Conservation (phyloP, 2,888 invertebrate species). For the Xestia ashworthii region DNA sequence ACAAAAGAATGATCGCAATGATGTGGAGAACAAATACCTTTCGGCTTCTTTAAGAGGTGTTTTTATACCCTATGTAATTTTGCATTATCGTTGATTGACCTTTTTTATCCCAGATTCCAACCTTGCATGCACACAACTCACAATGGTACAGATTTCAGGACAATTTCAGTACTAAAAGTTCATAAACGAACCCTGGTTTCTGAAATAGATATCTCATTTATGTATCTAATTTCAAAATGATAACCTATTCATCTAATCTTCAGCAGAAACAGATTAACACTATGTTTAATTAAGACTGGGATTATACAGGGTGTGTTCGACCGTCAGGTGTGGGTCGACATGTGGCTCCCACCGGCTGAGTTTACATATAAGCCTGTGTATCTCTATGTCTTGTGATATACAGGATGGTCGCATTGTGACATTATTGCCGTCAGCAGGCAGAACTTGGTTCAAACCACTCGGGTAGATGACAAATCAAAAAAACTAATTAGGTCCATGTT, state of each 20-base stretch:
- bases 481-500: no score
- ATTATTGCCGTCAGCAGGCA: neutral
- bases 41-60: no score
- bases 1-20: no score
- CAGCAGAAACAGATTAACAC: slow-evolving; percentile 61
- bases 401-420: slow-evolving; percentile 56
- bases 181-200: neutral
- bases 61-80: neutral
- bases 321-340: slow-evolving; percentile 79
- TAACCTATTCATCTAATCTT: slow-evolving; percentile 45
- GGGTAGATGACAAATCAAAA: no score
- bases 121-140: neutral
- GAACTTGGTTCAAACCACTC: neutral
- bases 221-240: slow-evolving; percentile 14
- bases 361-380: slow-evolving; percentile 77
- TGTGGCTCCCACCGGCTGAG: slow-evolving; percentile 81
- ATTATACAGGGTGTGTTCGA: slow-evolving; percentile 73
- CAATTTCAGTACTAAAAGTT: neutral
- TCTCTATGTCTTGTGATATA: slow-evolving; percentile 67
- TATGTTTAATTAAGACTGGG: slow-evolving; percentile 67
- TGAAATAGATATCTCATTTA: neutral
- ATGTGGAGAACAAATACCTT: no score
- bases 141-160: neutral
- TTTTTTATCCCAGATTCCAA: neutral
- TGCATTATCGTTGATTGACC: neutral